These are phyloP conservation scores for Eurosta solidaginis DNA, from an alignment of 1,140 invertebrate genomes.

Conservation along the genomic window DNA sequence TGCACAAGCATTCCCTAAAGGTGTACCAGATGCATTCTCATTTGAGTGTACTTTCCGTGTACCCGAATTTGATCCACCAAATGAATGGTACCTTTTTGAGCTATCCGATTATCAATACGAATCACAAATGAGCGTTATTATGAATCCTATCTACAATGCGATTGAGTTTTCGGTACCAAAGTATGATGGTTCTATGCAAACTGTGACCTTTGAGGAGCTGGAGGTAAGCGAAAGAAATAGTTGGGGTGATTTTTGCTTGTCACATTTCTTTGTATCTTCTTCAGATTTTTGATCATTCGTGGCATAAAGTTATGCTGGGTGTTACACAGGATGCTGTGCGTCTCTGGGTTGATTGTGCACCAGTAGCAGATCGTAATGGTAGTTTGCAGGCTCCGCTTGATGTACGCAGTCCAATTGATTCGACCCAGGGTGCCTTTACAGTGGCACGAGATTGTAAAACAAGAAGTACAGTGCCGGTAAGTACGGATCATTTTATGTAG, in stretches of 20 bases:
- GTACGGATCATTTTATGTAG: constrained; percentile 37
- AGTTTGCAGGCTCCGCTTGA: constrained; percentile 59
- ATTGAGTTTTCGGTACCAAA: constrained; percentile 70
- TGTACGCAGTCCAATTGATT: constrained; percentile 66
- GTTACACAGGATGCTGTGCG: constrained; percentile 68
- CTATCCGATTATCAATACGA: constrained; percentile 66
- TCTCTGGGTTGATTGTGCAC: constrained; percentile 74
- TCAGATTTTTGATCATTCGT: constrained; percentile 72
- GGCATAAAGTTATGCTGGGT: constrained; percentile 80
- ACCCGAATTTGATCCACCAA: constrained; percentile 63
- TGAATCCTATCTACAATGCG: constrained; percentile 66
- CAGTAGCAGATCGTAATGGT: constrained; percentile 41
- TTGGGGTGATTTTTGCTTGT: background rate
- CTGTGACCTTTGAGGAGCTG: constrained; percentile 64
- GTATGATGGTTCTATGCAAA: constrained; percentile 66
- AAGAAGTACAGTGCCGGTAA: constrained; percentile 69
- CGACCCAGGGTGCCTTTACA: constrained; percentile 69
- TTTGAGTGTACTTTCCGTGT: constrained; percentile 71
- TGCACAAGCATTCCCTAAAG: constrained; percentile 64
- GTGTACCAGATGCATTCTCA: constrained; percentile 74
- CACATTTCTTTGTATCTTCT: background rate
- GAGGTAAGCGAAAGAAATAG: constrained; percentile 59
- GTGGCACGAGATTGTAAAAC: constrained; percentile 67
- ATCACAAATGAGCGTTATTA: constrained; percentile 70
- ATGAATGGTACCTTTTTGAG: constrained; percentile 70